These are phyloP conservation scores for Romanogobio albipinnatus DNA, from an alignment of 2,113 vertebrate genomes.

Conservation along the genomic window DNA sequence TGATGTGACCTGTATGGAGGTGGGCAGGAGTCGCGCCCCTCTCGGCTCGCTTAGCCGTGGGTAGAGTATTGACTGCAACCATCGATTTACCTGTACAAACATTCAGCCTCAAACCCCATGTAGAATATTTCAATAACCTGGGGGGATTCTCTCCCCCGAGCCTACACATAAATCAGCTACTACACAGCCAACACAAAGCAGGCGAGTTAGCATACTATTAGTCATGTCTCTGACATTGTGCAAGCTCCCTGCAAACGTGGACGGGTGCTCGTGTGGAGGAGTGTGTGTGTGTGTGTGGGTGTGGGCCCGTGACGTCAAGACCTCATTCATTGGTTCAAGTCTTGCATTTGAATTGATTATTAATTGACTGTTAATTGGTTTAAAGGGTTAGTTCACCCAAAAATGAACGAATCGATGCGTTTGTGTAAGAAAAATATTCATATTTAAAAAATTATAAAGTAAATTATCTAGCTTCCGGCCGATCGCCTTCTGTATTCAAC, in stretches of 20 bases:
- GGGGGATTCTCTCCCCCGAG: conserved; percentile 58
- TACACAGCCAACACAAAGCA: conserved; percentile 66
- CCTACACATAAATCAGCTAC: conserved; percentile 69
- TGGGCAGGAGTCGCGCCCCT: conserved; percentile 4
- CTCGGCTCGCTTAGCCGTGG: conserved; percentile 55
- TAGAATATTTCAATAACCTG: conserved; percentile 67
- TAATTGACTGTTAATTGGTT: too few species aligned
- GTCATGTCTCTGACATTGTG: conserved; percentile 61
- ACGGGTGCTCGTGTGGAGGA: background rate
- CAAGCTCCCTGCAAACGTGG: conserved; percentile 2
- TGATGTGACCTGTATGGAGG: conserved; percentile 50
- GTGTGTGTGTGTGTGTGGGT: conserved; percentile 16
- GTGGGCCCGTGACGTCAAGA: conserved; percentile 11
- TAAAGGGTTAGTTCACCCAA: too few species aligned
- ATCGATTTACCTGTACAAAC: conserved; percentile 69
- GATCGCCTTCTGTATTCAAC: too few species aligned
- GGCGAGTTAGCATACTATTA: conserved; percentile 65
- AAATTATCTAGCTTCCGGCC: too few species aligned
- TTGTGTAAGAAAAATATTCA: too few species aligned
- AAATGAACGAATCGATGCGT: too few species aligned
- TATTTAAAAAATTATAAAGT: too few species aligned
- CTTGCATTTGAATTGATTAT: conserved; percentile 24
- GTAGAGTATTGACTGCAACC: conserved; percentile 59
- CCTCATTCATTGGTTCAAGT: conserved; percentile 23
- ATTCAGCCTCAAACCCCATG: conserved; percentile 46